Evolutionary conservation across 2,797 vertebrate genomes (phyloP), one percentile per base, ranked within the genome.

Genomic region (Uromys caudimaculatus): DNA sequence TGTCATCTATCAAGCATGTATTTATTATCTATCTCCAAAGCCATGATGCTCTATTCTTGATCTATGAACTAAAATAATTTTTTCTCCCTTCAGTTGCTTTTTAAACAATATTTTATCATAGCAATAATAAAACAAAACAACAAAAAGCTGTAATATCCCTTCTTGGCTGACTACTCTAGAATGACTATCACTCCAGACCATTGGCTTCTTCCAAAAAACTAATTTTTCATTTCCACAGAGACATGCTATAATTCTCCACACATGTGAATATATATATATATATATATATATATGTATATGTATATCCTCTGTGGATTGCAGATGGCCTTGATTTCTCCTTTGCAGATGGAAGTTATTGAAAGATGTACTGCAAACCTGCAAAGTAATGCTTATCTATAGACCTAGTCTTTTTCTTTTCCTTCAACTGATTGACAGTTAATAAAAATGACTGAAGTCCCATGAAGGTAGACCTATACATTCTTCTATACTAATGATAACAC

Each of bases 241-340:
- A 83, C 0, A 24, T 87, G 76, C 23, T 2, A 56, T 76, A 91
- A 1, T 47, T 60, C 38, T 83, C 58, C 6, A 17, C 16, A 90
- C 3, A 10, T 86, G 19, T 87, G 11, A 87, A n/a, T 54, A 41
- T 62, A 90, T 54, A 44, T 4, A 44, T 2, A 60, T 14, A 64
- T 29, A 29, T 32, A 32, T 32, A n/a, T n/a, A 13, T 64, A 29
- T 27, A 60, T 60, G 11, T 27, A 62, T 27, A 62, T 27, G 11
- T 27, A 62, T 27, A 27, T 10, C 0, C 7, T 14, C n/a, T 11
- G 5, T 78, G 32, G 52, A 27, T 38, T 2, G 64, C 27, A 83
- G 44, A 67, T 67, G 54, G 56, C 24, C 35, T 91, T 77, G n/a
- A 54, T 60, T 90, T 95, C 13, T 60, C 17, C 50, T 95, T 94